phyloP scores from a whole-genome alignment of 23 tunicate species.

The Trididemnum miniatum region DNA sequence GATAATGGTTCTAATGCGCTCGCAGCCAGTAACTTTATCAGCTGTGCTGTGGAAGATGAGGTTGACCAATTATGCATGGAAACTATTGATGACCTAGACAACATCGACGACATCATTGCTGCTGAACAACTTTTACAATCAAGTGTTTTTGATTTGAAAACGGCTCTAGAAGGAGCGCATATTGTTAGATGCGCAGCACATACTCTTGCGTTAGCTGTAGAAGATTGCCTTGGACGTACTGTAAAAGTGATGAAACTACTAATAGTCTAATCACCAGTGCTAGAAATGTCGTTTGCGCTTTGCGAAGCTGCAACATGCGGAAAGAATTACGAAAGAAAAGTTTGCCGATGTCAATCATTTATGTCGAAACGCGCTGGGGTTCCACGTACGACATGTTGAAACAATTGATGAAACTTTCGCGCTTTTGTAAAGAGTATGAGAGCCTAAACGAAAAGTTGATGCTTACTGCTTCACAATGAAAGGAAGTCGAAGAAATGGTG shows the following conservation, averaged over 20 bases:
- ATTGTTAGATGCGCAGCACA: background rate
- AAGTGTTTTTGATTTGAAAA: too few relatives aligned
- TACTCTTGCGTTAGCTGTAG: constrained; percentile 2
- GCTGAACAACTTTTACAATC: background rate
- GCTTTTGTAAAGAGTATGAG: background rate
- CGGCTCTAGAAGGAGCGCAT: background rate
- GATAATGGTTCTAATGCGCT: constrained; percentile 5
- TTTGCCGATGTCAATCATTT: background rate
- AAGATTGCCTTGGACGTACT: background rate
- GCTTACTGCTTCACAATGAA: background rate
- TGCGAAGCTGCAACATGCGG: background rate
- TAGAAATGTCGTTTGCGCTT: background rate
- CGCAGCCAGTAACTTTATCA: background rate
- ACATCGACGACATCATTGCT: background rate
- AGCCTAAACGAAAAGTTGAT: background rate
- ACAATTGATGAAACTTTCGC: background rate
- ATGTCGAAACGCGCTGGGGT: background rate
- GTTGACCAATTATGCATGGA: background rate
- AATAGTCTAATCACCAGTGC: background rate
- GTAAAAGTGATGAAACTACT: background rate
- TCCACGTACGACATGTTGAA: background rate
- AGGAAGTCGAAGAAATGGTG: background rate
- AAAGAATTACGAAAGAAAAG: too few relatives aligned
- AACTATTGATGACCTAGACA: background rate
- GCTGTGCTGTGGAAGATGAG: background rate